phyloP scores from a whole-genome alignment of 2,113 vertebrate genomes.

The Rhodinocichla rosea region DNA sequence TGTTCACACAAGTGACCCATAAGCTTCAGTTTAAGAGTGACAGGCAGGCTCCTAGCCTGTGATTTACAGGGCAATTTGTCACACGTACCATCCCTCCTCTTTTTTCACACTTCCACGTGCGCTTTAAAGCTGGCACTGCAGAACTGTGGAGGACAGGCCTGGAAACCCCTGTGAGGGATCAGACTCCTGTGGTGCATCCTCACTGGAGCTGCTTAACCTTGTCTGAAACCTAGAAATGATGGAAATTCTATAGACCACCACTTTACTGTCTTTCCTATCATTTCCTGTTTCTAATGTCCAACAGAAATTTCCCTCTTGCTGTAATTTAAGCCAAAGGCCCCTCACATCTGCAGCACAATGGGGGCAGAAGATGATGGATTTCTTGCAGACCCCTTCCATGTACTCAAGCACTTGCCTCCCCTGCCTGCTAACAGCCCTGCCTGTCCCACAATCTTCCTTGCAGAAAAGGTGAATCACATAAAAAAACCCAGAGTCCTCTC shows the following conservation, averaged over 20 bases:
- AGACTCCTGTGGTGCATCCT: neutral
- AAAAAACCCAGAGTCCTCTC: neutral
- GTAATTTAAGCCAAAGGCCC: neutral
- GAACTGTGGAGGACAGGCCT: neutral
- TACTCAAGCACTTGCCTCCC: neutral
- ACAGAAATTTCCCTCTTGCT: neutral
- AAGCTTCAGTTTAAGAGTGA: neutral
- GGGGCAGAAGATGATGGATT: neutral
- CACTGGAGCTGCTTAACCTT: neutral
- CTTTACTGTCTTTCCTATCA: neutral
- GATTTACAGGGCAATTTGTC: neutral
- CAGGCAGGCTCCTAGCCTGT: neutral
- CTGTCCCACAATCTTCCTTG: neutral
- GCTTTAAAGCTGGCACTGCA: neutral
- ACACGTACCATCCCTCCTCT: neutral
- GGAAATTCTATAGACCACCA: neutral
- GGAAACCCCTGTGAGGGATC: neutral
- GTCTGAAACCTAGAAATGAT: neutral
- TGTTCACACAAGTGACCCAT: neutral
- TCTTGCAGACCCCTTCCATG: neutral
- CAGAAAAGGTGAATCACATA: neutral
- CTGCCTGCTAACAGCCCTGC: neutral
- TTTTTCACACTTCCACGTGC: fast-evolving
- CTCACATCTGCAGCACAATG: neutral
- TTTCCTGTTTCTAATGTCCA: neutral